Evolutionary conservation across 2,797 vertebrate species (phyloP), one percentile per base, ranked within the genome.

Genomic region (Cercopithecus diana): DNA sequence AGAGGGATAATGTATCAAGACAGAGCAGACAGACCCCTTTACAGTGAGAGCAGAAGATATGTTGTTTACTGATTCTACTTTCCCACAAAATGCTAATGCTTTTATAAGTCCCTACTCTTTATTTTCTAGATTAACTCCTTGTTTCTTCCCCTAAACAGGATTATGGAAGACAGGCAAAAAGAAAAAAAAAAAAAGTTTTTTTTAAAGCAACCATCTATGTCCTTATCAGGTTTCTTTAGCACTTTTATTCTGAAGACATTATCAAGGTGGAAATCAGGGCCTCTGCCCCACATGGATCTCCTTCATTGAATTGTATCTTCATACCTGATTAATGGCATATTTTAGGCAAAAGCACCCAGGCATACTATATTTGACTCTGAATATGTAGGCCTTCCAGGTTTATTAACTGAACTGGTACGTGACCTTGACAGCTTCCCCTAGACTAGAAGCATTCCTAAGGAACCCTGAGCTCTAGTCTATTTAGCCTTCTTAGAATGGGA

Each of bases 61-160:
- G 3, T 77, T 97, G 15, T 50, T 94, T 41, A 57, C 64, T 67
- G 24, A 86, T 90, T 94, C 73, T 93, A 0, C 52, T 55, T 88
- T 58, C 13, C 2, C 61, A 61, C 57, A 85, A 96, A 96, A 87
- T 87, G 33, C 41, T 80, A 88, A 57, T 85, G 10, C 70, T 89
- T 96, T 95, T 70, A 17, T 45, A 86, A 93, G 70, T 7, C 17
- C 36, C 58, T 85, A 57, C 14, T 67, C 24, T 20, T 36, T 70
- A 48, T 91, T 96, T 96, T 96, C 33, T 96, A 81, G 39, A 72
- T 84, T 82, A 92, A 70, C n/a, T 87, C 22, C 20, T 84, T 90
- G 33, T 92, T 87, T 24, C 73, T 92, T 90, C 67, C 11, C 39
- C 5, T 57, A 70, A 87, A 88, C 30, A 93, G 17, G 81, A 70